Base-by-base conservation (phyloP, 2,888 invertebrate genomes). In the Lathronympha strigana region DNA sequence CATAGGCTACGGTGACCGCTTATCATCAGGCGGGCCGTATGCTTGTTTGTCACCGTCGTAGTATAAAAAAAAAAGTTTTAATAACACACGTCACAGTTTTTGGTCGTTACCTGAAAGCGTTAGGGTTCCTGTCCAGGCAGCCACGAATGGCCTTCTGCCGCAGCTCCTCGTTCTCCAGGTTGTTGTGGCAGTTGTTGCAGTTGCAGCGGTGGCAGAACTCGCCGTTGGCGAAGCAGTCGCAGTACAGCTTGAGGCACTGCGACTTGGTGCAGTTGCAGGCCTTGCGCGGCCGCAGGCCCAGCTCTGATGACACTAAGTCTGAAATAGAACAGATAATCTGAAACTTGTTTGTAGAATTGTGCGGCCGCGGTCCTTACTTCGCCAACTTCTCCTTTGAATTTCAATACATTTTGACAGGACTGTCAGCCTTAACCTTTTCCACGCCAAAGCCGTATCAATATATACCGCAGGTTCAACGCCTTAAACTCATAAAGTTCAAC, bases 261-360 rank as follows among this genome's bases (percentile, higher is more conserved):
- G 99, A 99, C 89, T 99, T 99, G 31, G 98, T 99, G 88, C 99
- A 99, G 87, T 99, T 99, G 89, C 99, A 99, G 9, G 99, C 98
- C 86, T 99, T 99, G 50, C 97, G 93, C 0, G 97, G 95, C 71
- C 96, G 92, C 74, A 93, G 78, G 0, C 91, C 93, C 31, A 92
- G 74, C 9, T 88, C 88, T 0, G 86, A 72, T 6, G 87, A 73
- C 5, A 77, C 71, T 31, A 79, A 17, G 5, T 86, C 87, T 87
- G 67, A 2, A 60, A 19, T 4, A 19, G 11, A 19, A 43, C 1
- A 43, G 19, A 43, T 43, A 1, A 11, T 13, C 8, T 40, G 3
- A 6, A 4, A 25, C n/a, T 25, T 25, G 6, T 4, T 25, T 25
- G 6, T 25, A 25, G 3, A 51, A 28, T 28, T 8, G 13, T 21